Evolutionary conservation across 2,888 invertebrate species (phyloP).

Genomic region (Digitonthophagus gazella): DNA sequence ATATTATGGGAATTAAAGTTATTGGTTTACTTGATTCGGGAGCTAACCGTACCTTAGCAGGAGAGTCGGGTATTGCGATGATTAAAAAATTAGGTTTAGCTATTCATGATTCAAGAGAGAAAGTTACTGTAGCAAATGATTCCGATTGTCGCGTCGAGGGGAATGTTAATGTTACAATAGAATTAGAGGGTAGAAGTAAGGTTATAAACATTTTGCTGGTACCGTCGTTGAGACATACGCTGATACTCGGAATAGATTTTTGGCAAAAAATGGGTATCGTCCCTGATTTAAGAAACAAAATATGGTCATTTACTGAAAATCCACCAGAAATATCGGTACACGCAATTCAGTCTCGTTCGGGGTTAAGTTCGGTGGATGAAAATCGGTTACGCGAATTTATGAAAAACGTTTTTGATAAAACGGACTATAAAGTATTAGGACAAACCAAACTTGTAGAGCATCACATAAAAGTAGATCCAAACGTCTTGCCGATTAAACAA

Average conservation of each 20-base stretch:
- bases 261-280: conserved; percentile 15
- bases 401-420: not conserved
- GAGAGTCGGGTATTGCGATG: not conserved
- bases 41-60: conserved; percentile 18
- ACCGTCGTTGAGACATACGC: not conserved
- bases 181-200: not conserved
- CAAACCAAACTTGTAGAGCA: conserved; percentile 9
- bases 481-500: conserved; percentile 19
- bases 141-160: not conserved
- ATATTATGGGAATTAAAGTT: conserved; percentile 3
- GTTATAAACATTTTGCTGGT: conserved; percentile 9
- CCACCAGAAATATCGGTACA: not conserved
- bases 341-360: not conserved
- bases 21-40: conserved; percentile 22
- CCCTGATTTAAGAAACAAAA: conserved; percentile 10
- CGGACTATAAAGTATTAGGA: not conserved
- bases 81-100: not conserved
- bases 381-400: not conserved
- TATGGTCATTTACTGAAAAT: not conserved
- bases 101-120: not conserved
- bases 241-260: conserved; percentile 21
- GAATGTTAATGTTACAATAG: not conserved
- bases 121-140: conserved; percentile 3
- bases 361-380: not conserved
- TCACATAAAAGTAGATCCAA: conserved; percentile 2